phyloP scores from a whole-genome alignment of 2,113 vertebrate species.

The Alouatta palliata region DNA sequence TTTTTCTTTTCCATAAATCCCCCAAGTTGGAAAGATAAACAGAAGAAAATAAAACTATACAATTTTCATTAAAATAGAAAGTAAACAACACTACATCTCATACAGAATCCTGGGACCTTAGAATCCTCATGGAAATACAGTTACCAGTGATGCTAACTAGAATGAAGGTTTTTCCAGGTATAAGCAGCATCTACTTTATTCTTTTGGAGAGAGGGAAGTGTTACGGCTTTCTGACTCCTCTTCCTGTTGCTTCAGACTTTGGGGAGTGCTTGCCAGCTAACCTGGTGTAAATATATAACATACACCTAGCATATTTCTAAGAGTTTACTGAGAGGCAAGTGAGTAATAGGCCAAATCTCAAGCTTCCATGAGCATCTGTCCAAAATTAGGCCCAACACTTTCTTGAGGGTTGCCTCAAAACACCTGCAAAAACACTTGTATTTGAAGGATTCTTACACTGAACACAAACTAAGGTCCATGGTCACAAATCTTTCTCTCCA shows the following conservation, averaged over 20 bases:
- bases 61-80: conserved; percentile 40
- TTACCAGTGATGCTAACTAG: not conserved
- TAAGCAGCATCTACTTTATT: not conserved
- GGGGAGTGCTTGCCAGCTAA: not conserved
- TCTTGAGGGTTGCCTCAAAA: not conserved
- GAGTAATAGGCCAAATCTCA: not conserved
- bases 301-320: not conserved
- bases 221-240: not conserved
- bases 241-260: not conserved
- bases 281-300: not conserved
- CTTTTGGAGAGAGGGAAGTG: not conserved
- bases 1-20: not conserved
- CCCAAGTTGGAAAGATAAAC: not conserved
- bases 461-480: not conserved
- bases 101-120: not conserved
- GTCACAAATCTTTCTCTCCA: not conserved
- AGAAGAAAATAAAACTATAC: not conserved
- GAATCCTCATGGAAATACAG: not conserved
- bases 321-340: not conserved
- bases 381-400: not conserved
- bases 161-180: not conserved
- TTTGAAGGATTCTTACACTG: not conserved
- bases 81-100: not conserved
- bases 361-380: not conserved
- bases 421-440: not conserved